A percentile compares a stretch with the other conserved stretches of the same genome.
These are phyloP conservation scores for Oncorhynchus keta DNA, from an alignment of 2,113 vertebrate species.

Conservation along the genomic window DNA sequence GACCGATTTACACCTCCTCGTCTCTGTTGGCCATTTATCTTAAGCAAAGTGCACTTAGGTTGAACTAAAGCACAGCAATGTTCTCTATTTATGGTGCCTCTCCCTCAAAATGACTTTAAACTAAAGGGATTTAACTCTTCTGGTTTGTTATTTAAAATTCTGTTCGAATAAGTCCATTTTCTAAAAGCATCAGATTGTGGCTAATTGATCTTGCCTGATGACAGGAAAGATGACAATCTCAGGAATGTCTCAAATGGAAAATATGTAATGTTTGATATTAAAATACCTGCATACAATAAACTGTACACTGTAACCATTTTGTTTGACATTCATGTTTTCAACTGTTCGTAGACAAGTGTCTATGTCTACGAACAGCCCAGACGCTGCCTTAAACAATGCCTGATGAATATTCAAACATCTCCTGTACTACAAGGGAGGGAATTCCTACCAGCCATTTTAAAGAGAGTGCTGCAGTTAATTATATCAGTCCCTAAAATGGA, in stretches of 20 bases:
- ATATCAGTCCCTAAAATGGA: slow-evolving; percentile 65
- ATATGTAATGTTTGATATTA: slow-evolving; percentile 23
- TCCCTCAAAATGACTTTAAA: slow-evolving; percentile 40
- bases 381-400: slow-evolving; percentile 62
- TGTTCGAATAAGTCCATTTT: slow-evolving; percentile 50
- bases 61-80: slow-evolving; percentile 62
- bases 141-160: slow-evolving; percentile 39
- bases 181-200: slow-evolving; percentile 32
- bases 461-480: slow-evolving; percentile 67
- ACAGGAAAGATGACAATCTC: slow-evolving; percentile 26
- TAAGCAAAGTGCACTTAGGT: slow-evolving; percentile 57
- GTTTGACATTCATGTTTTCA: slow-evolving; percentile 20
- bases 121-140: slow-evolving; percentile 47
- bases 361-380: slow-evolving; percentile 59
- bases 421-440: slow-evolving; percentile 49
- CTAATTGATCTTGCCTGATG: slow-evolving; percentile 46
- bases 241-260: slow-evolving; percentile 28
- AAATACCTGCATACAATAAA: slow-evolving; percentile 8
- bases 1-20: slow-evolving; percentile 58
- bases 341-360: slow-evolving; percentile 26
- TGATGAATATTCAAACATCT: slow-evolving; percentile 75
- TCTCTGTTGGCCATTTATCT: slow-evolving; percentile 59
- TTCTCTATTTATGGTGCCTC: slow-evolving; percentile 53
- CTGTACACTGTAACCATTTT: too few species aligned
- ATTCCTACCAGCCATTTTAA: slow-evolving; percentile 68